Evolutionary conservation across 2,888 invertebrate species (phyloP), one percentile per base, ranked within the genome.

Genomic region (Cerastis rubricosa): DNA sequence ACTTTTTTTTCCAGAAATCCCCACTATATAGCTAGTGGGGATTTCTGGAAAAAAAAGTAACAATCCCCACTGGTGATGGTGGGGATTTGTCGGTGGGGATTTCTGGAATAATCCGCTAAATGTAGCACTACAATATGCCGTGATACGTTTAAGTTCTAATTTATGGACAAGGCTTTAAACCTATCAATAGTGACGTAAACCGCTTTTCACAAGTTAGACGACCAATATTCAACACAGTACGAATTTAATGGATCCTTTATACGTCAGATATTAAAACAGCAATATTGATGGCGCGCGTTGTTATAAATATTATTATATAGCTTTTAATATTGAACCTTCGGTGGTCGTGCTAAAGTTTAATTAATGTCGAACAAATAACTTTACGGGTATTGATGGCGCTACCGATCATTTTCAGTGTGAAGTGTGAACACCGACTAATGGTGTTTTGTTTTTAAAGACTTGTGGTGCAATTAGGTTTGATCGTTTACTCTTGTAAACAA

Each of bases 251-350:
- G 61, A 51, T 61, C 80, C 64, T 84, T 86, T 80, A 78, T 80
- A 63, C 73, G 69, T 66, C 40, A 69, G 43, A 86, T 87, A 87
- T 88, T 87, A 87, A 88, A 88, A 81, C 84, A 74, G 67, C 78
- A 67, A 88, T 81, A 87, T 87, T 88, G 86, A 86, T 86, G 80
- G 73, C 43, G 35, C n/a, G 51, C 65, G 70, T 72, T 75, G 78
- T 82, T 78, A 70, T 77, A 70, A 85, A 83, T 80, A 76, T 75
- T 85, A 81, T 78, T 76, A 65, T 61, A 73, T 47, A n/a, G 72
- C 79, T 81, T 86, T 86, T 72, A 71, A 86, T 84, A 76, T 78
- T 29, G 68, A 75, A 74, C 45, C 59, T 70, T 70, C 63, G 65
- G n/a, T 49, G 51, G 49, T 19, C 45, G 49, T 72, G 71, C 67